phyloP scores from a whole-genome alignment of 2,797 vertebrate genomes.

The Leptodactylus fallax region DNA sequence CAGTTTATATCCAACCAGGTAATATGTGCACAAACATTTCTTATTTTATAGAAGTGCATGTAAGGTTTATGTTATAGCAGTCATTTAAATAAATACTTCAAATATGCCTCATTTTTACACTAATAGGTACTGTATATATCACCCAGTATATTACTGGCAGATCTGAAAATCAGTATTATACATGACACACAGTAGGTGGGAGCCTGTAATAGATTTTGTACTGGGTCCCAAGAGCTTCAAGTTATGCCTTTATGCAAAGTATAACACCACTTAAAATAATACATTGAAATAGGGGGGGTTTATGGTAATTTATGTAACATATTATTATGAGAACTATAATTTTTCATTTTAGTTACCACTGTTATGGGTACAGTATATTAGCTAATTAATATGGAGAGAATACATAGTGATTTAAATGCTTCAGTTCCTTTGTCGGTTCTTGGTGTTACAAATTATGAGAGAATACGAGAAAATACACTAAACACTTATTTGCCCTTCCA shows the following conservation, averaged over 20 bases:
- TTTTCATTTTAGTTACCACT: too few relatives aligned
- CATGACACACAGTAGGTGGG: not conserved
- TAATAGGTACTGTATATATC: not conserved
- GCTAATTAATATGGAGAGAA: too few relatives aligned
- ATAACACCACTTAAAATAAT: not conserved
- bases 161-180: not conserved
- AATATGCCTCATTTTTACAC: not conserved
- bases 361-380: too few relatives aligned
- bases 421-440: too few relatives aligned
- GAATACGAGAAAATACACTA: too few relatives aligned
- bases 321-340: too few relatives aligned
- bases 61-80: too few relatives aligned
- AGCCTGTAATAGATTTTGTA: not conserved
- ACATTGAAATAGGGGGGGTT: not conserved
- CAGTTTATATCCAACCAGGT: not conserved
- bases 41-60: not conserved
- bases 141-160: not conserved
- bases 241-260: not conserved
- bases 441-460: too few relatives aligned
- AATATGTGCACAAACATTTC: not conserved
- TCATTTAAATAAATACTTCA: not conserved
- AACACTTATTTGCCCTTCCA: too few relatives aligned
- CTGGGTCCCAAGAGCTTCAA: not conserved
- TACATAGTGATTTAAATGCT: too few relatives aligned
- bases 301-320: too few relatives aligned